Conservation (phyloP, 1,140 invertebrate genomes). For the Apis cerana region DNA sequence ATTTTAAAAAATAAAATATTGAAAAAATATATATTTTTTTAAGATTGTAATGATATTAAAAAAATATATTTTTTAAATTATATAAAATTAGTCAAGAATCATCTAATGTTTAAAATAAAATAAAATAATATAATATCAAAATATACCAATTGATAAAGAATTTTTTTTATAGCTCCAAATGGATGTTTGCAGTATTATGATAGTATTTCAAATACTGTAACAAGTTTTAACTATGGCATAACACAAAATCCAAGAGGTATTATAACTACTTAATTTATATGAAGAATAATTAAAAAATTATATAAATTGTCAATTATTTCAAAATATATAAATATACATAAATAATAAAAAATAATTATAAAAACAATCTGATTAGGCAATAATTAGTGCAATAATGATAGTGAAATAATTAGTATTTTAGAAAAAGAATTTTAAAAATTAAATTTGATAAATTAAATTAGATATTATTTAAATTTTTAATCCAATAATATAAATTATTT, state of each 20-base stretch:
- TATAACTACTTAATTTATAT: too few species aligned
- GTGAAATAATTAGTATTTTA: not conserved
- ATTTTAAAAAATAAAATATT: not conserved
- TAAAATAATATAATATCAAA: not conserved
- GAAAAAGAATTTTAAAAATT: not conserved
- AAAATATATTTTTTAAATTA: too few species aligned
- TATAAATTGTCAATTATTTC: not conserved
- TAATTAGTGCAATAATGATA: too few species aligned
- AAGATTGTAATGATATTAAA: not conserved
- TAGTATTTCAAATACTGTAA: slow-evolving; percentile 84
- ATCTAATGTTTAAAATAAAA: too few species aligned
- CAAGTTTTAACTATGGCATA: slow-evolving; percentile 89
- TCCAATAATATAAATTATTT: slow-evolving; percentile 17
- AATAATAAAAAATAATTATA: not conserved
- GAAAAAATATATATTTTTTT: not conserved
- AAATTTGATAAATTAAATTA: not conserved
- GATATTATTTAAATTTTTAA: not conserved
- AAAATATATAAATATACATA: not conserved
- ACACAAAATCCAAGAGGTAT: slow-evolving; percentile 80
- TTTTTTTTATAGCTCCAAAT: slow-evolving; percentile 84
- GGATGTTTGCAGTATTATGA: slow-evolving; percentile 91
- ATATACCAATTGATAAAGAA: not conserved
- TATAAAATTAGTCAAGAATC: too few species aligned
- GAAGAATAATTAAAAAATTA: not conserved
- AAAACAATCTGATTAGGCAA: not conserved